Percentiles rank a stretch among this genome's conserved stretches.
Conservation (phyloP, 1,140 invertebrate species). For the Eueides isabella region DNA sequence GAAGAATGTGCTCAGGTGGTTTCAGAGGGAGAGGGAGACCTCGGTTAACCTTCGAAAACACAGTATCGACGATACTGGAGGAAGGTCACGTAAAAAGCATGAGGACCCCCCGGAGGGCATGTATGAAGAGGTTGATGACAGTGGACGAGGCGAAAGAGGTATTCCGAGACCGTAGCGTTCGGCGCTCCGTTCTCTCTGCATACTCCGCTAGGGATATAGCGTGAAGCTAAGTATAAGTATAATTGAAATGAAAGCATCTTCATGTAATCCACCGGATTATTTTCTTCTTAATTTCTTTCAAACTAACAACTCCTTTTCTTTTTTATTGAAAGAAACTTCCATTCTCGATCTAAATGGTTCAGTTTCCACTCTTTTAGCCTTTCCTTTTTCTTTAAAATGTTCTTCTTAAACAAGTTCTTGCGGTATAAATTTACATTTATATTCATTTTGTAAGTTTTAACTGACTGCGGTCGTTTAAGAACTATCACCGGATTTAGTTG, state of each 20-base stretch:
- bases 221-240: too few species aligned
- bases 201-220: too few species aligned
- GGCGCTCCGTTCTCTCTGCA: too few species aligned
- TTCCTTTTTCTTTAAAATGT: conserved; percentile 17
- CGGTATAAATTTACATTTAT: conserved; percentile 34
- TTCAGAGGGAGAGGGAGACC: too few species aligned
- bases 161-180: too few species aligned
- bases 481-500: not conserved
- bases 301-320: conserved; percentile 26
- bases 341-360: conserved; percentile 37
- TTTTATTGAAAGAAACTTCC: conserved; percentile 24
- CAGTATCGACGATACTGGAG: too few species aligned
- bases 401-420: conserved; percentile 32
- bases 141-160: too few species aligned
- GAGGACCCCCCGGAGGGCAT: too few species aligned
- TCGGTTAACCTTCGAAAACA: too few species aligned
- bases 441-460: conserved; percentile 18
- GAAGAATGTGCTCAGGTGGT: too few species aligned
- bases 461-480: not conserved
- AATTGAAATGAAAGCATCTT: not conserved
- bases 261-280: conserved; percentile 18
- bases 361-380: conserved; percentile 37
- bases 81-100: too few species aligned
- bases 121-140: too few species aligned
- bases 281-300: conserved; percentile 29